Conservation (phyloP, 1,140 invertebrate species). For the Meloidogyne hapla region DNA sequence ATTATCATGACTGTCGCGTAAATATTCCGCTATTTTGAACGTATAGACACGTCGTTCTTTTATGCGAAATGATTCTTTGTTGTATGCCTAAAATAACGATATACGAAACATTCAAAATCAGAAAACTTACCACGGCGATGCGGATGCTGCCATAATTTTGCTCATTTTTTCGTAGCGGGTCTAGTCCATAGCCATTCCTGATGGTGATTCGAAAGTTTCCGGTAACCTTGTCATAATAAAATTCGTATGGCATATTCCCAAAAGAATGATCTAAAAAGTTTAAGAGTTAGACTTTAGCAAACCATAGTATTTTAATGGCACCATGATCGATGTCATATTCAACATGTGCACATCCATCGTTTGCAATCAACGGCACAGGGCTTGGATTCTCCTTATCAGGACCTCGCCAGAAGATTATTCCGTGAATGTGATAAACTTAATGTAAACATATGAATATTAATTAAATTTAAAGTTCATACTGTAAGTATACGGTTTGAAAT, state of each 20-base stretch:
- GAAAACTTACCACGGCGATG: neutral
- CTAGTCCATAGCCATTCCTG: neutral
- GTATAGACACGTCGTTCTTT: neutral
- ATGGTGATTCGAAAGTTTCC: neutral
- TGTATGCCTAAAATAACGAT: neutral
- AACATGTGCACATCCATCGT: neutral
- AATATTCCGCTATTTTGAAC: neutral
- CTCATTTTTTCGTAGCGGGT: neutral
- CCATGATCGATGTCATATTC: constrained; percentile 2
- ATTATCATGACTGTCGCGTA: neutral
- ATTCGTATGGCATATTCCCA: neutral
- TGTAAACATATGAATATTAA: neutral
- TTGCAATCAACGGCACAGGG: neutral
- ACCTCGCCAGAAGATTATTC: neutral
- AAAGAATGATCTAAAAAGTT: neutral
- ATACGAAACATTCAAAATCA: neutral
- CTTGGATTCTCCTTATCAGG: neutral
- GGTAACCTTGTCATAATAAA: neutral
- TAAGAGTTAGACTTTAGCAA: too few relatives aligned
- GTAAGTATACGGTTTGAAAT: neutral
- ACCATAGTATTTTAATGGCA: too few relatives aligned
- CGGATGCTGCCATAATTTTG: neutral
- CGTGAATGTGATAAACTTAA: neutral
- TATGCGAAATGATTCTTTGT: neutral
- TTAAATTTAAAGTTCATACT: neutral